phyloP scores from a whole-genome alignment of 1,140 invertebrate species.

The Nylanderia fulva region DNA sequence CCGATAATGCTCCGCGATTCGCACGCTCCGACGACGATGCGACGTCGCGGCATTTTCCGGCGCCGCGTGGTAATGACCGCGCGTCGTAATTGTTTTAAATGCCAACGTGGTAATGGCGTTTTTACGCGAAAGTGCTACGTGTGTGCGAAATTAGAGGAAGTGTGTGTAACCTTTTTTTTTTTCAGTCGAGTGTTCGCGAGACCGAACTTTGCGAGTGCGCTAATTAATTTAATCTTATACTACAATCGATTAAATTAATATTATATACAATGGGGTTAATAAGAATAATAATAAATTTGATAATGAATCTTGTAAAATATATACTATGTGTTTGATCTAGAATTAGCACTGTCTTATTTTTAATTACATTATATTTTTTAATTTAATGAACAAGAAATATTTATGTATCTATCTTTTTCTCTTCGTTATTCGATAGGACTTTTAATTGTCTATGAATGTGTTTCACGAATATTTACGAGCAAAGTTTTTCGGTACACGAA shows the following conservation, averaged over 20 bases:
- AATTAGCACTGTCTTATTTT: neutral
- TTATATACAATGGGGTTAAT: neutral
- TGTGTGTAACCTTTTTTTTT: neutral
- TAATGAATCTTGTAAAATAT: neutral
- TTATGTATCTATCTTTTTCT: neutral
- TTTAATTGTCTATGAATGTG: neutral
- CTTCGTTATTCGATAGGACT: neutral
- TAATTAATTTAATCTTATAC: neutral
- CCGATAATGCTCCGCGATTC: slow-evolving; percentile 39
- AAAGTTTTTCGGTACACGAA: neutral
- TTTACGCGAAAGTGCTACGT: slow-evolving; percentile 39
- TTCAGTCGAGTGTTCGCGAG: too few species aligned
- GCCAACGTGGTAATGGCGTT: slow-evolving; percentile 44
- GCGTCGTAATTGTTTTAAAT: slow-evolving; percentile 54
- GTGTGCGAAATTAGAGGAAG: slow-evolving; percentile 23
- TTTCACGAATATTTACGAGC: neutral
- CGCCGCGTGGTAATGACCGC: slow-evolving; percentile 50
- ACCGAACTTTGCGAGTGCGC: neutral
- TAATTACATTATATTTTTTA: neutral
- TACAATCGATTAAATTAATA: neutral
- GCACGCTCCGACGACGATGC: slow-evolving; percentile 38
- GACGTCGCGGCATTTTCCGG: slow-evolving; percentile 38
- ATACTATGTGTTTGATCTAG: neutral
- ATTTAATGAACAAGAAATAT: neutral
- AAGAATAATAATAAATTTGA: neutral